phyloP scores from a whole-genome alignment of 2,113 vertebrate species.

The rabbit (Oryctolagus cuniculus) region mOryCun1.1 NC_091439.1:46826501-46827000 shows the following conservation, averaged over 20 bases:
- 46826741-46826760: slow-evolving; percentile 61
- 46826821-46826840: not conserved
- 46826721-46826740: slow-evolving; percentile 30
- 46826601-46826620: not conserved
- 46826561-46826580: not conserved
- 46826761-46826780: not conserved
- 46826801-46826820: not conserved
- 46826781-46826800: slow-evolving; percentile 43
- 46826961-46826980: no score
- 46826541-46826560: slow-evolving; percentile 31
- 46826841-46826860: not conserved
- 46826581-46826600: not conserved
- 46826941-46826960: no score
- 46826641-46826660: not conserved
- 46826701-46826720: slow-evolving; percentile 47
- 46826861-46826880: not conserved
- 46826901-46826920: no score
- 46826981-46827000: no score
- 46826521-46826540: slow-evolving; percentile 55
- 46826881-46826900: no score
- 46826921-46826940: no score
- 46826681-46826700: not conserved
- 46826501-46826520: slow-evolving; percentile 44
- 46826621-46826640: not conserved
- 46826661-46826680: not conserved